phyloP scores from a whole-genome alignment of 2,797 vertebrate genomes.

The Macrochelys suwanniensis region DNA sequence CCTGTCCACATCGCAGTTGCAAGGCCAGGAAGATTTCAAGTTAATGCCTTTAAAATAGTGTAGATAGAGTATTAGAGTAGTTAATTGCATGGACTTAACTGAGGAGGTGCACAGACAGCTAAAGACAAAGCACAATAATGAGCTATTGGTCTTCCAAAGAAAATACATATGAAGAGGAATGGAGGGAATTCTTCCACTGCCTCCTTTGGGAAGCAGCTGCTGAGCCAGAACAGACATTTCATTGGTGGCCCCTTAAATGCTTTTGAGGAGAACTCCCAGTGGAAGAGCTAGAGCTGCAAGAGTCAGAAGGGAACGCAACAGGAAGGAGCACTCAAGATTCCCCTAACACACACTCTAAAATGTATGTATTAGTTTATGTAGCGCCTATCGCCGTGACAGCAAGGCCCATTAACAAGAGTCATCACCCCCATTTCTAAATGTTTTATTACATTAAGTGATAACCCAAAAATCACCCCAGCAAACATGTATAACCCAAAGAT shows the following conservation, averaged over 20 bases:
- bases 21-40: background rate
- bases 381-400: background rate
- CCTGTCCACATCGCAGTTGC: background rate
- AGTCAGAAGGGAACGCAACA: background rate
- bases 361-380: background rate
- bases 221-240: conserved; percentile 46
- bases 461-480: background rate
- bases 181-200: conserved; percentile 40
- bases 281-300: conserved; percentile 22
- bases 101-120: background rate
- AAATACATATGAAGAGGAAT: conserved; percentile 28
- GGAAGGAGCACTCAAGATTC: background rate
- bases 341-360: background rate
- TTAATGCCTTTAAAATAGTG: background rate
- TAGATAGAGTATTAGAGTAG: background rate
- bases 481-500: background rate
- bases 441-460: background rate
- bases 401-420: background rate
- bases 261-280: conserved; percentile 2
- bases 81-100: background rate
- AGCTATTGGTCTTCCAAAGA: conserved; percentile 16
- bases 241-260: background rate
- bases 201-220: conserved; percentile 5
- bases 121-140: background rate
- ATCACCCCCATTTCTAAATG: background rate